Percentiles rank a stretch among this genome's conserved stretches.
Evolutionary conservation across 2,888 invertebrate genomes (phyloP).

Genomic region (Hydraecia micacea): DNA sequence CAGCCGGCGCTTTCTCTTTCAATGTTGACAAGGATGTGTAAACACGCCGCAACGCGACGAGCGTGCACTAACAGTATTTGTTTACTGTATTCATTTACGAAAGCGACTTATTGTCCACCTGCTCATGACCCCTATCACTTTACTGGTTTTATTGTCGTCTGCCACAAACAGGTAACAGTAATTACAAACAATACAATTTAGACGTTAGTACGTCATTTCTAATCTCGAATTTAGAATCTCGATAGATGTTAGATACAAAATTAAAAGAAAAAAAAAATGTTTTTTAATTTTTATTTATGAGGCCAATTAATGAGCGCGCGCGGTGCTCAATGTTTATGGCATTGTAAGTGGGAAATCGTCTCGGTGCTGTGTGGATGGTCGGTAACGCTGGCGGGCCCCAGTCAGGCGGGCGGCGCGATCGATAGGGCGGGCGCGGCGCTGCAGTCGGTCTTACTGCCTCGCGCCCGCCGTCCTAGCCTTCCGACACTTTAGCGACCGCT

Average conservation of each 20-base stretch:
- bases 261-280: neutral
- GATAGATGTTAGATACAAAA: neutral
- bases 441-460: conserved; percentile 78
- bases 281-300: conserved; percentile 38
- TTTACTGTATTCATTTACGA: conserved; percentile 20
- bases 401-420: conserved; percentile 77
- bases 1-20: conserved; percentile 51
- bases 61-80: conserved; percentile 6
- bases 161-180: neutral
- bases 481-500: conserved; percentile 79
- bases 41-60: conserved; percentile 26
- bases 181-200: conserved; percentile 2
- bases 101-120: conserved; percentile 18
- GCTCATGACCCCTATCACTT: conserved; percentile 25
- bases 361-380: conserved; percentile 61
- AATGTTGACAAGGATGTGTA: conserved; percentile 57
- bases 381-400: conserved; percentile 70
- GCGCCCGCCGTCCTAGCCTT: conserved; percentile 50
- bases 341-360: conserved; percentile 63
- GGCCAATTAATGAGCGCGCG: conserved; percentile 67
- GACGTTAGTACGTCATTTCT: neutral
- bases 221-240: neutral
- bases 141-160: conserved; percentile 28
- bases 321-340: conserved; percentile 65
- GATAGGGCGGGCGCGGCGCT: conserved; percentile 86